Conservation (phyloP, 1,140 invertebrate species). For the Araneus ventricosus region DNA sequence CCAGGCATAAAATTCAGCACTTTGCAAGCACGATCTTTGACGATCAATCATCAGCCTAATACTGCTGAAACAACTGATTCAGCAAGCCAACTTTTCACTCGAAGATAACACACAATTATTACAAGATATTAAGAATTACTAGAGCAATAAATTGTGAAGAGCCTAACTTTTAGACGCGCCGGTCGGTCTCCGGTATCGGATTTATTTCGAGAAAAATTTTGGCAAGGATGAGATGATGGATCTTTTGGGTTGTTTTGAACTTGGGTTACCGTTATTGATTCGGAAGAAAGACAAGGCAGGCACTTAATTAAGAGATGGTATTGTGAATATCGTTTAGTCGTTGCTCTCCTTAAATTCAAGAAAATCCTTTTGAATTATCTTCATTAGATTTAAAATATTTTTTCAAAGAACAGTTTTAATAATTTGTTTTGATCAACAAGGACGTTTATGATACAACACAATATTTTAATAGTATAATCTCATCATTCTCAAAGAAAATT, state of each 20-base stretch:
- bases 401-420: too few relatives aligned
- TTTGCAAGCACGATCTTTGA: background rate
- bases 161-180: background rate
- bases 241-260: background rate
- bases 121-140: background rate
- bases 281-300: background rate
- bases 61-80: conserved; percentile 14
- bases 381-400: too few relatives aligned
- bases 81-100: background rate
- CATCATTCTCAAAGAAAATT: too few relatives aligned
- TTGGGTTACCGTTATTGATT: background rate
- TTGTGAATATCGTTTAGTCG: background rate
- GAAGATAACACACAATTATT: background rate
- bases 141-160: background rate
- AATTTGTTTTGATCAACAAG: too few relatives aligned
- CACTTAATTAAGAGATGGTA: background rate
- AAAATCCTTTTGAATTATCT: too few relatives aligned
- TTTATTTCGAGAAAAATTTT: background rate
- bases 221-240: background rate
- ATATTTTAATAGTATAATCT: too few relatives aligned
- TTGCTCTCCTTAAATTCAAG: too few relatives aligned
- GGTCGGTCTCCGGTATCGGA: too few relatives aligned
- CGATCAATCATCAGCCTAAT: conserved; percentile 45
- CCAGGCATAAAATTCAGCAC: conserved; percentile 39
- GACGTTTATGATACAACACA: too few relatives aligned